Base-by-base conservation (phyloP, 2,797 vertebrate species). In the Rhabdomys pumilio region DNA sequence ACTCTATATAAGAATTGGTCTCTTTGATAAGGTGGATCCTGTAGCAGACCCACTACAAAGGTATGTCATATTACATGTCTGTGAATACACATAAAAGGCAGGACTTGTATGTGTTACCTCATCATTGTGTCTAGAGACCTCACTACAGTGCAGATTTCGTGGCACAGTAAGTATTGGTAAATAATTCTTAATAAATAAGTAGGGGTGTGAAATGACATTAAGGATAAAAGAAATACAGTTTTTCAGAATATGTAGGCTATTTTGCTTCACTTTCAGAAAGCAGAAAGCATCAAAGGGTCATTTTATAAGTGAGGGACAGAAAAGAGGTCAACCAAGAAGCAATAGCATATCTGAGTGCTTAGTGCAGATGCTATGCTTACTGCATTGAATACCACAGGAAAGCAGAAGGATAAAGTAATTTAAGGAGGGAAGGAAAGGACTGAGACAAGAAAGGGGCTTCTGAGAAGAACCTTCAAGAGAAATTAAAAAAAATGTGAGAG, bases 301-400 rank as follows among this genome's bases (percentile, higher is more conserved):
- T 61, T 44, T 83, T 44, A 19, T 61, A 11, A 83, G 17, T 26
- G 38, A 38, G 0, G 57, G 59, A n/a, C 14, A 57, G 53, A 69
- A 57, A 92, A 75, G 38, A 72, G 10, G 4, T 15, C 34, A 41
- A 34, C 34, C 19, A 44, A 83, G 59, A 91, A 69, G 31, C 3
- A 34, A 31, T 29, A 7, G n/a, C 55, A 20, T 17, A 1, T 19
- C 26, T 44, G 12, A 79, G 65, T 55, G 13, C 11, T 65, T 65
- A 4, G 4, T 13, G 34, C 10, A 22, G 41, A 34, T 0, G 0
- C 11, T 44, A 8, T 4, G 1, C 11, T 1, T 7, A 67, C 0
- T 20, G 4, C 34, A 29, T 14, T 34, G n/a, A 57, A 41, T 38
- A 7, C 20, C 26, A 2, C 0, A 0, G 3, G 92, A 20, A 63